Percentiles rank a stretch among this genome's conserved stretches.
Conservation (phyloP, 2,888 invertebrate species). For the Mythimna loreyi region DNA sequence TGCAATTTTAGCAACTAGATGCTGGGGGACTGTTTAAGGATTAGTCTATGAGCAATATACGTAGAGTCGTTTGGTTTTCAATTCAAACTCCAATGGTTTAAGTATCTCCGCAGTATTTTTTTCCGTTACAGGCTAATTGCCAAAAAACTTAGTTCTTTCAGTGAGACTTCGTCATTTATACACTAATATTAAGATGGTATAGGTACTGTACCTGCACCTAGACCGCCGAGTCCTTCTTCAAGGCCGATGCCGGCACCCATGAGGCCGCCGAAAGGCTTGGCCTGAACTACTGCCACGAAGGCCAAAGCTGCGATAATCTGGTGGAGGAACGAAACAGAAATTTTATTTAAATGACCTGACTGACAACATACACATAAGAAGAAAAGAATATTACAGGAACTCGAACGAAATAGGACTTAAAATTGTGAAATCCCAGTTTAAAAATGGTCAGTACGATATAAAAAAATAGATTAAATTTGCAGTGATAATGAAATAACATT, state of each 20-base stretch:
- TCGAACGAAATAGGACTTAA: no score
- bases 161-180: not conserved
- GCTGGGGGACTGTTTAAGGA: not conserved
- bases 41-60: no score
- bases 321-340: not conserved
- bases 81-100: not conserved
- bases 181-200: not conserved
- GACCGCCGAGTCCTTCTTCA: constrained; percentile 1
- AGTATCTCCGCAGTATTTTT: no score
- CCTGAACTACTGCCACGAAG: constrained; percentile 45
- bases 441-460: no score
- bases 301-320: constrained; percentile 52
- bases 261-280: constrained; percentile 37
- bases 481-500: not conserved
- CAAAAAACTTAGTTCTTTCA: not conserved
- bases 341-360: not conserved
- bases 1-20: not conserved
- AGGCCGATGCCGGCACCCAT: not conserved
- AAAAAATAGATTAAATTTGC: not conserved
- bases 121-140: not conserved
- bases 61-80: not conserved
- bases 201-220: constrained; percentile 3
- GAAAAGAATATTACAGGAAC: no score
- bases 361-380: no score
- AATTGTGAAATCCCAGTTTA: no score